Evolutionary conservation across 2,113 vertebrate genomes (phyloP), one percentile per base, ranked within the genome.

Genomic region (Physeter macrocephalus): DNA sequence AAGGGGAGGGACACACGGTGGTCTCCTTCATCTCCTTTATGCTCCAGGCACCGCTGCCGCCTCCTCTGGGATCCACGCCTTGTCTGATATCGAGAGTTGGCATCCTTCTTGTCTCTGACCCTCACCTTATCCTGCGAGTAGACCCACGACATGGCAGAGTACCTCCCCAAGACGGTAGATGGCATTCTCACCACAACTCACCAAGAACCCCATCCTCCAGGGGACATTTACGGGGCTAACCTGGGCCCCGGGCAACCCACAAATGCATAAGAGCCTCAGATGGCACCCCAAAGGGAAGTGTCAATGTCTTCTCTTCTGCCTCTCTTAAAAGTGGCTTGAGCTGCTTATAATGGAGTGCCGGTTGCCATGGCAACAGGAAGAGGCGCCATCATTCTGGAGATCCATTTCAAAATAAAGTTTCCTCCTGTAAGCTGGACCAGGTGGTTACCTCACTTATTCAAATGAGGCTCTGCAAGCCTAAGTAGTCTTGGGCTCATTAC

Each of bases 31-130:
- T 23, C 31, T n/a, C 27, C 39, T 77, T 3, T 3, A 29, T 11
- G 25, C 90, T 54, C 27, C 0, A 5, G 64, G 8, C 29, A 34
- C 57, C 18, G 43, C 49, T 4, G 0, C 7, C 9, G 0, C 15
- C 57, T 61, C 29, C 84, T 69, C 34, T 52, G 95, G 52, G 88
- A 52, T 25, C n/a, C 39, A 8, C 1, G 2, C 27, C 80, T 29
- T 8, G 4, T 52, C 67, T 7, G 8, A 41, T 4, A 6, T 15
- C 29, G 29, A 66, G 59, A 39, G 5, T 27, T 20, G 23, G 6
- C 43, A 3, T 34, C 59, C 49, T 39, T 67, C 69, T 41, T 31
- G 18, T 29, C 31, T 81, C 61, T 23, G 41, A 59, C 85, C 91
- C 75, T 71, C n/a, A 18, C 41, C 21, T 84, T 25, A 61, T 27